Evolutionary conservation across 2,113 vertebrate genomes (phyloP), one percentile per base, ranked within the genome.

Genomic region (Trichomycterus rosablanca): DNA sequence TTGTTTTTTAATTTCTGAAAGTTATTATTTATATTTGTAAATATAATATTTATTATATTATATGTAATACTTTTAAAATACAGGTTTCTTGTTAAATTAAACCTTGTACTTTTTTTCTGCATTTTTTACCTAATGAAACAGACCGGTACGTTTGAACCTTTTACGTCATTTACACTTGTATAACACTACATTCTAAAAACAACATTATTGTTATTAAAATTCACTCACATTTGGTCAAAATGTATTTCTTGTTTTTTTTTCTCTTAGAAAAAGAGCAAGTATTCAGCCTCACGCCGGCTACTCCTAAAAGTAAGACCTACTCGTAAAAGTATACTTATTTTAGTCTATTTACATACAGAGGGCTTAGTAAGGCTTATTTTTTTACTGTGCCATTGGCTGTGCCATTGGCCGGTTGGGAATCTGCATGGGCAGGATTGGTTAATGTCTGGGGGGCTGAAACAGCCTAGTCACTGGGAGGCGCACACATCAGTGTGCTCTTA

Each of bases 231-330:
- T n/a, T 40, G 12, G 3, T 14, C 5, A 40, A 40, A n/a, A 40
- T 40, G 14, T 10, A 34, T 14, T 3, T 55, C 24, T 40, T 22
- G 23, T 15, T 18, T 42, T 34, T 14, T 51, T 10, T 59, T 50
- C 1, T 66, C 56, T 55, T 23, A 88, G 84, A 88, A 55, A 74
- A 86, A 84, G 52, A 7, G 73, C 20, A 85, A 87, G 57, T 81
- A 79, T 73, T 76, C 83, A 37, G 81, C 80, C 23, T 85, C 85
- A 52, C 81, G 80, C 30, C 68, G 79, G 14, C 76, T 86, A 43
- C 73, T 28, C 3, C 67, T 88, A 59, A 87, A 85, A 71, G 84
- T 85, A 53, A 39, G 72, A n/a, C 12, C 37, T 40, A 14, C 15
- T 14, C 14, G 12, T 37, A 3, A 3, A 8, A 39, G 12, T 7